Base-by-base conservation (phyloP, 2,888 invertebrate species). In the Tenthredo notha region DNA sequence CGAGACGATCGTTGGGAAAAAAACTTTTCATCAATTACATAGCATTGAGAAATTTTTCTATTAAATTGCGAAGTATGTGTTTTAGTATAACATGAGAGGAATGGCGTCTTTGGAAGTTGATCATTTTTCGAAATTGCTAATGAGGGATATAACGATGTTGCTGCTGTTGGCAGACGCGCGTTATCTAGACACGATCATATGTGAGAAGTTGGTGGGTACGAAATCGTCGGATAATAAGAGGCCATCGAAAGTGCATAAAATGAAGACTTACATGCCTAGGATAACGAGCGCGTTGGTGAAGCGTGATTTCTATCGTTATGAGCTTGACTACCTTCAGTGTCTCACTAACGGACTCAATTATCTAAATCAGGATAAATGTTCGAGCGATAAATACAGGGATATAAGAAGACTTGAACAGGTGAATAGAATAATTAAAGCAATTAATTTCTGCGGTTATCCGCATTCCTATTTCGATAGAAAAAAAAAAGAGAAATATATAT, bases 121-220 rank as follows among this genome's bases (percentile, higher is more conserved):
- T 54, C 77, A 29, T 1, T 10, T 77, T 77, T 77, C 77, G 29
- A 50, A 50, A 9, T 29, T 54, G 9, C 21, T 50, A 61, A 61
- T 37, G 80, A 80, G 61, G 37, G 40, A 40, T 40, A n/a, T 61
- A 12, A 80, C 58, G 12, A 61, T 1, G 61, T 10, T 61, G 25
- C 33, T 80, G 12, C 80, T 40, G 15, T 33, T 61, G 18, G 58
- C 37, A 61, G 58, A 61, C 61, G 21, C 80, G 80, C 61, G 80
- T 61, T 80, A 80, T 80, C 58, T 80, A 12, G 61, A 80, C 61
- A 80, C 58, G 61, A 61, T 80, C 21, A 80, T 61, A 7, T 4
- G 37, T 25, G 40, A 37, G 18, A 61, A 80, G 80, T 78, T 78
- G 80, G 54, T 78, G 43, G 21, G 12, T 43, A 15, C 21, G 74